Evolutionary conservation across 2,113 vertebrate genomes (phyloP), one percentile per base, ranked within the genome.

Genomic region (Xerus inauris): DNA sequence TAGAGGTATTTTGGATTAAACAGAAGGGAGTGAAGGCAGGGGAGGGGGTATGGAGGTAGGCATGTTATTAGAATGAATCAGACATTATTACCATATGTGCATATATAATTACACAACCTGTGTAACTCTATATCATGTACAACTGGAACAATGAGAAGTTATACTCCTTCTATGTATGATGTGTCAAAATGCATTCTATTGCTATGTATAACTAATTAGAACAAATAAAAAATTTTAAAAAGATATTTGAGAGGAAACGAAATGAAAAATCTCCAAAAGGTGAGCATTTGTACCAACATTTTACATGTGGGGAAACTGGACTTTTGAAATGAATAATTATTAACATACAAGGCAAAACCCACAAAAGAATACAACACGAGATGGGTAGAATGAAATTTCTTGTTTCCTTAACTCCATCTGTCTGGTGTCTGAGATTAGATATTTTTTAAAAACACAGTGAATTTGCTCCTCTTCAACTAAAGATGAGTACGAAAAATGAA

Each of bases 401-500:
- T 54, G 17, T 86, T 93, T 85, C n/a, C 64, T n/a, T 59, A 38
- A 71, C 35, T 88, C 67, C 87, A 69, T 91, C 67, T 93, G 35
- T 94, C 79, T 96, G 45, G 90, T 87, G 65, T 83, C 75, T 79
- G 64, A 97, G 62, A 87, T 94, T 83, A 95, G 30, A 42, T 69
- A 82, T 95, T 76, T 88, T 42, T 10, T 3, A 13, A 57, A 57
- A 54, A 69, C 79, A 69, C 35, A 93, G 20, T 75, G 45, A 91
- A 82, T 94, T 94, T 57, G 4, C 35, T 90, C 49, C 17, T 91
- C 89, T 91, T 89, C 32, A 62, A 83, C 71, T 86, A 84, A 91
- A 95, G 32, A 97, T 86, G 47, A 67, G 89, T 83, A 91, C 54
- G 22, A 95, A 94, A 97, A 87, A 69, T 40, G 32, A 94, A 26